Conservation (phyloP, 2,113 vertebrate species). For the Lanius ludovicianus region DNA sequence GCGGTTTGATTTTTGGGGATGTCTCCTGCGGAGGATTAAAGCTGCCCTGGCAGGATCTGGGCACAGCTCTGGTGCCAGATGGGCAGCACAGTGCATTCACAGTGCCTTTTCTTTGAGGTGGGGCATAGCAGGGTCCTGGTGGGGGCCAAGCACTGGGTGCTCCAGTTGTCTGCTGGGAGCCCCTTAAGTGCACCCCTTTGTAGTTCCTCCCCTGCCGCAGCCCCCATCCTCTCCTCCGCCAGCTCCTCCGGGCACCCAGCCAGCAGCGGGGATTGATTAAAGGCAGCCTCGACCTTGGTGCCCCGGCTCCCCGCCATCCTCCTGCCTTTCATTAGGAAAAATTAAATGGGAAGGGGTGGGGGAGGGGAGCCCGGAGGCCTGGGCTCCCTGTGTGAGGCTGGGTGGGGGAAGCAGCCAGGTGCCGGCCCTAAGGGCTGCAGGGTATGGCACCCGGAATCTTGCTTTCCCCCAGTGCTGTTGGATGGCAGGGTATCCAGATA, state of each 20-base stretch:
- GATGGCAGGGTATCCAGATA: neutral
- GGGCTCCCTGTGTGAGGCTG: neutral
- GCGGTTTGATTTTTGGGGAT: neutral
- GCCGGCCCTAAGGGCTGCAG: neutral
- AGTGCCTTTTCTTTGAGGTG: neutral
- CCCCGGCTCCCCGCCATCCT: conserved; percentile 50
- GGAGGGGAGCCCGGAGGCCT: neutral
- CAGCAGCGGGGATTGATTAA: conserved; percentile 58
- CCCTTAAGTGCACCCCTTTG: neutral
- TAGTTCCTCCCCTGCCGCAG: neutral
- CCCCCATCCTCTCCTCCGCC: neutral
- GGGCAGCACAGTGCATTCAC: neutral
- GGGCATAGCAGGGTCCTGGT: neutral
- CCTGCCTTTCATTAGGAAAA: conserved; percentile 68
- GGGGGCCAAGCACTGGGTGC: neutral
- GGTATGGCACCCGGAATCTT: neutral
- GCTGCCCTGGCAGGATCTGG: neutral
- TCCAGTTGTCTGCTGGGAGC: neutral
- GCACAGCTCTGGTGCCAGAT: neutral
- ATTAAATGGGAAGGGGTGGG: conserved; percentile 55
- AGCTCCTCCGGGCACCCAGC: conserved; percentile 44
- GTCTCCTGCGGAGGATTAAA: neutral
- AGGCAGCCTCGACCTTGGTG: conserved; percentile 67
- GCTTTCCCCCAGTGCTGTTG: neutral
- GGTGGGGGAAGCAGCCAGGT: neutral